These are phyloP conservation scores for Ammodramus savannarum DNA, from an alignment of 2,113 vertebrate species.

Conservation along the genomic window DNA sequence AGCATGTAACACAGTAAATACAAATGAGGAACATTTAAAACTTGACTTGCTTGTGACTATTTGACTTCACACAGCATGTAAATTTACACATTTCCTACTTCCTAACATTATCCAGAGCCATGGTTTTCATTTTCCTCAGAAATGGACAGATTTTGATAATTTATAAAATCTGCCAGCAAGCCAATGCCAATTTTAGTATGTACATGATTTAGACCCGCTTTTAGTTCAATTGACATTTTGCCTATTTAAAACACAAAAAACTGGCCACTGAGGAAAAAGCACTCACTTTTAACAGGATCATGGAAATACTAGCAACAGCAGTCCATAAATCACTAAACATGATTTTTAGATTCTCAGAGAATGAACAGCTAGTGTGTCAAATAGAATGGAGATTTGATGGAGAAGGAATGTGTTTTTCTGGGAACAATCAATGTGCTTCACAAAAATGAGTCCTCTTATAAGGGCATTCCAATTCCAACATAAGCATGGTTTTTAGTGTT, in stretches of 20 bases:
- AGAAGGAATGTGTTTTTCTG: background rate
- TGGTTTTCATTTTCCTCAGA: background rate
- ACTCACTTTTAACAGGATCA: background rate
- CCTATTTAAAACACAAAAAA: conserved; percentile 21
- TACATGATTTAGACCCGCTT: background rate
- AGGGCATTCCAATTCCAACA: background rate
- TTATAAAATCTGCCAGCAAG: background rate
- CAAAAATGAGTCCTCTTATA: background rate
- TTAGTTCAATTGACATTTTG: conserved; percentile 22
- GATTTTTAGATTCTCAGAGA: background rate
- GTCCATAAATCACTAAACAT: conserved; percentile 27
- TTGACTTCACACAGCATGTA: background rate
- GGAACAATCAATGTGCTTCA: background rate
- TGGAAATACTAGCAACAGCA: conserved; percentile 24
- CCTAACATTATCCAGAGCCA: background rate
- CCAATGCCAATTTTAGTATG: background rate
- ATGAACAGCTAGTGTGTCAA: background rate
- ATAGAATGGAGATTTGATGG: background rate
- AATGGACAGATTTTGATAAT: background rate
- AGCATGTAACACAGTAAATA: background rate
- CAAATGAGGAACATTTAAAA: background rate
- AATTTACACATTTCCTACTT: background rate
- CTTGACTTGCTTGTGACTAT: background rate
- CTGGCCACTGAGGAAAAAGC: background rate
- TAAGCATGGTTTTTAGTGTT: background rate